Conservation (phyloP, 64 coral and sea anemone genomes). For the Montipora capricornis region DNA sequence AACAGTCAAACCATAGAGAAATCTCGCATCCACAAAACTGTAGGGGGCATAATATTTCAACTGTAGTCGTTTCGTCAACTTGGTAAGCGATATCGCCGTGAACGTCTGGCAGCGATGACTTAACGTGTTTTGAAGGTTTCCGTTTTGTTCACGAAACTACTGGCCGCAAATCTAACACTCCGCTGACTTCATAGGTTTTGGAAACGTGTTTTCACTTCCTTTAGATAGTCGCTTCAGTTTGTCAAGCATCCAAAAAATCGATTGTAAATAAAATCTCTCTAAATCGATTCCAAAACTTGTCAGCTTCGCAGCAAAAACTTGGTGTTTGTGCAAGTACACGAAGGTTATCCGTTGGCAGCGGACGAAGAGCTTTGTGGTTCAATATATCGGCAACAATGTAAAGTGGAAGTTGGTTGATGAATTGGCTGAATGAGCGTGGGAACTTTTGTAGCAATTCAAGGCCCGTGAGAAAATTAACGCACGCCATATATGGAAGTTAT, state of each 20-base stretch:
- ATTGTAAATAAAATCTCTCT: conserved; percentile 3
- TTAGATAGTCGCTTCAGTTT: neutral
- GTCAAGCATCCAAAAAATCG: neutral
- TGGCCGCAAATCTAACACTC: conserved; percentile 25
- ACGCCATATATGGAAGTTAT: conserved; percentile 90
- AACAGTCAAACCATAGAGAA: neutral
- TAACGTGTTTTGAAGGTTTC: neutral
- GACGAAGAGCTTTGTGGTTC: conserved; percentile 71
- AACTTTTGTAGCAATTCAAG: conserved; percentile 97
- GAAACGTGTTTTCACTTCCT: conserved; percentile 10
- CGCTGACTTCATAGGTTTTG: neutral
- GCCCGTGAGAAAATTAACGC: conserved; percentile 97
- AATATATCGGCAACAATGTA: conserved; percentile 83
- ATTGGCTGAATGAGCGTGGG: conserved; percentile 88
- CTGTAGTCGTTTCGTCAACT: neutral
- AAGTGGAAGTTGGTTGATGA: conserved; percentile 73
- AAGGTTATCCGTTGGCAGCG: conserved; percentile 3
- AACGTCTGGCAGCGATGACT: neutral
- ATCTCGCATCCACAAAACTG: conserved; percentile 42
- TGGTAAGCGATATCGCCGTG: conserved; percentile 6
- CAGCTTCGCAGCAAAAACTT: neutral
- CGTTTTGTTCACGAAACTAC: neutral
- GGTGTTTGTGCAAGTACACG: neutral
- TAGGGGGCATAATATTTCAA: conserved; percentile 50
- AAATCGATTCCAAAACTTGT: neutral